Conservation (phyloP, 2,797 vertebrate species). For the Sebastes vulpes region DNA sequence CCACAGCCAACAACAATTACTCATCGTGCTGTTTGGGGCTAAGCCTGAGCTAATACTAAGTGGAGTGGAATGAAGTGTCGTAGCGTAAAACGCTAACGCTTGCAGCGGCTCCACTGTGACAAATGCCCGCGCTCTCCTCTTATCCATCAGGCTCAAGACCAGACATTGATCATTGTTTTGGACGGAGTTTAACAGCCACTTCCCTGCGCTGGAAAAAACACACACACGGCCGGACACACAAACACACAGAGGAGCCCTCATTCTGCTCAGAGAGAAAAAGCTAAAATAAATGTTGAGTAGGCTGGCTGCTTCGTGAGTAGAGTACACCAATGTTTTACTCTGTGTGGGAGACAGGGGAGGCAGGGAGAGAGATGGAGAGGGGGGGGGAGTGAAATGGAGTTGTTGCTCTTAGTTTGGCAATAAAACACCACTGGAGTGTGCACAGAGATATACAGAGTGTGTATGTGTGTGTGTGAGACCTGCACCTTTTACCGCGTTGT, state of each 20-base stretch:
- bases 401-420: constrained; percentile 45
- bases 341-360: constrained; percentile 64
- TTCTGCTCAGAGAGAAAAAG: constrained; percentile 38
- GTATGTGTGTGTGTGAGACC: not conserved
- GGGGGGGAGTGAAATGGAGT: constrained; percentile 33
- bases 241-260: constrained; percentile 28
- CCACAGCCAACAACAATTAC: constrained; percentile 43
- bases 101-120: constrained; percentile 35
- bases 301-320: constrained; percentile 68
- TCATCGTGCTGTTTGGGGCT: constrained; percentile 14
- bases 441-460: not conserved
- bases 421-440: constrained; percentile 47
- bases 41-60: constrained; percentile 50
- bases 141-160: constrained; percentile 43
- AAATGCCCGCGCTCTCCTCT: constrained; percentile 29
- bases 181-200: constrained; percentile 44
- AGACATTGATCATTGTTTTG: constrained; percentile 59
- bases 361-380: constrained; percentile 4
- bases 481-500: not conserved
- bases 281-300: constrained; percentile 80
- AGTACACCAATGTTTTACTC: constrained; percentile 62
- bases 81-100: constrained; percentile 4
- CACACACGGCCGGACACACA: constrained; percentile 10
- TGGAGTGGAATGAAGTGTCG: constrained; percentile 46
- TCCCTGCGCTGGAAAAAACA: constrained; percentile 1